phyloP scores from a whole-genome alignment of 2,888 invertebrate genomes.

The Caenorhabditis sinica region DNA sequence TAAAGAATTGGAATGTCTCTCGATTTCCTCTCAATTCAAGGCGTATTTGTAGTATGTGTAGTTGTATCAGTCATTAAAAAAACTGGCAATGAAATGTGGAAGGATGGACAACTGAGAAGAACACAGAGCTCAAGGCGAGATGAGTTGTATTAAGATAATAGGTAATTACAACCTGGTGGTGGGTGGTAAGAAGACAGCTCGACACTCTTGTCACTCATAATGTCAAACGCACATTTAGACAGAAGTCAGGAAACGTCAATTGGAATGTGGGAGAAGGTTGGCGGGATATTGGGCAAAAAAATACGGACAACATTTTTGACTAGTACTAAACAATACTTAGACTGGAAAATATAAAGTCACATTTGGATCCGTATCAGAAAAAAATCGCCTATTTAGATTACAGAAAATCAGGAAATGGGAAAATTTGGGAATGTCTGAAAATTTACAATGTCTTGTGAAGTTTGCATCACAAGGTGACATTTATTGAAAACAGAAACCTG shows the following conservation, averaged over 20 bases:
- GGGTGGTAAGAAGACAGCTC: constrained; percentile 13
- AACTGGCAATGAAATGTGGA: neutral
- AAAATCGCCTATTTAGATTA: too few species aligned
- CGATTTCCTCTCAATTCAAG: constrained; percentile 10
- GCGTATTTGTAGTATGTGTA: constrained; percentile 22
- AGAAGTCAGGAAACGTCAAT: constrained; percentile 26
- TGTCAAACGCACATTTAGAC: constrained; percentile 40
- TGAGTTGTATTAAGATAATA: constrained; percentile 34
- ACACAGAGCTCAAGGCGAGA: neutral
- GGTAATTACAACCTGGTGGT: constrained; percentile 49
- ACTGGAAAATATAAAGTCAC: neutral
- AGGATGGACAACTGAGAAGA: neutral
- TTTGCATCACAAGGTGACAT: too few species aligned
- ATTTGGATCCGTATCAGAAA: too few species aligned
- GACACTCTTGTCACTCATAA: constrained; percentile 54
- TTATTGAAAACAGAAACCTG: too few species aligned
- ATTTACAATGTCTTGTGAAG: too few species aligned
- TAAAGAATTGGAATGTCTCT: constrained; percentile 24
- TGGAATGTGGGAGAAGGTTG: constrained; percentile 11
- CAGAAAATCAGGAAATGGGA: too few species aligned
- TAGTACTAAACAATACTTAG: neutral
- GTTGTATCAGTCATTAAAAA: constrained; percentile 29
- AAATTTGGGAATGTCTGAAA: too few species aligned
- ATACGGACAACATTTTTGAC: neutral
- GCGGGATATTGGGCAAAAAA: neutral